Percentiles rank a stretch among this genome's conserved stretches.
These are phyloP conservation scores for Meganola albula DNA, from an alignment of 2,888 invertebrate species.

Conservation along the genomic window DNA sequence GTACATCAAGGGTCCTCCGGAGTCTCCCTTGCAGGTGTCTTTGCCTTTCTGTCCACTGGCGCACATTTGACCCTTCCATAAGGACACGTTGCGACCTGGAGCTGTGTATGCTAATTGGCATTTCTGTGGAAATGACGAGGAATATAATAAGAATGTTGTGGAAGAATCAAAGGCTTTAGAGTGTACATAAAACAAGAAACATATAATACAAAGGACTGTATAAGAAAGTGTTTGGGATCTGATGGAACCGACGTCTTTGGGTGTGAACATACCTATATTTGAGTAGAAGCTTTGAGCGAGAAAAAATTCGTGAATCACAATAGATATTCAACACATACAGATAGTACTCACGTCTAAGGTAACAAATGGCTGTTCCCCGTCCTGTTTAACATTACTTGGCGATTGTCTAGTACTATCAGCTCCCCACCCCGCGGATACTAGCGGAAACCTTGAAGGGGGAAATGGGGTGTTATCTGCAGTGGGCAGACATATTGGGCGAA, in stretches of 20 bases:
- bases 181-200: too few relatives aligned
- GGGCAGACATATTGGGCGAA: constrained; percentile 25
- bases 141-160: neutral
- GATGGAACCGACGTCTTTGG: too few relatives aligned
- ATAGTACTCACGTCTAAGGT: constrained; percentile 26
- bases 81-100: constrained; percentile 9
- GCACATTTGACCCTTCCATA: constrained; percentile 16
- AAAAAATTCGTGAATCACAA: too few relatives aligned
- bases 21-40: constrained; percentile 78
- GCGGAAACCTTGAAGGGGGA: constrained; percentile 9
- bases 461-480: constrained; percentile 15
- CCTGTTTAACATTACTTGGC: constrained; percentile 39
- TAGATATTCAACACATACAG: too few relatives aligned
- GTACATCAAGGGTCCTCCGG: constrained; percentile 80
- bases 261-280: too few relatives aligned
- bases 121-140: constrained; percentile 12
- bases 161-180: too few relatives aligned
- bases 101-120: constrained; percentile 13
- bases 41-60: constrained; percentile 17
- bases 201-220: too few relatives aligned
- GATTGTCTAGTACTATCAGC: constrained; percentile 31
- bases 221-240: too few relatives aligned
- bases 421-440: constrained; percentile 32
- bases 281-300: too few relatives aligned
- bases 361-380: constrained; percentile 36